These are phyloP conservation scores for Phengaris arion DNA, from an alignment of 2,888 invertebrate genomes.

Conservation along the genomic window DNA sequence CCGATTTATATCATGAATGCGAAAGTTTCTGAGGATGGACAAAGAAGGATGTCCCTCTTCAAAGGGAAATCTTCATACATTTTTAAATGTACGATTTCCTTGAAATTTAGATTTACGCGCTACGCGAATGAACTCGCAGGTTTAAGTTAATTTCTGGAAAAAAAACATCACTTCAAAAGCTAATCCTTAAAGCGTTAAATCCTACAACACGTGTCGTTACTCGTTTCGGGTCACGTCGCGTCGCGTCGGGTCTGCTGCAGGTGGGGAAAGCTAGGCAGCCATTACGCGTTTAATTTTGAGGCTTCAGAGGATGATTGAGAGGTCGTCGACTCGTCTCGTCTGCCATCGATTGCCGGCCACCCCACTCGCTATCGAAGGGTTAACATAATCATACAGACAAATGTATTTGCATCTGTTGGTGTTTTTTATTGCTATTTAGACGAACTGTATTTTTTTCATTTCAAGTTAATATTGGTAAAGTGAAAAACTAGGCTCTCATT, in stretches of 20 bases:
- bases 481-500: not conserved
- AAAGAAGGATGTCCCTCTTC: not conserved
- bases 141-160: not conserved
- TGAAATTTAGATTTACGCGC: not conserved
- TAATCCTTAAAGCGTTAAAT: not conserved
- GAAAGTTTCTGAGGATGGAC: not conserved
- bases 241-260: not conserved
- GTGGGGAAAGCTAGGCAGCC: slow-evolving; percentile 34
- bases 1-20: no score
- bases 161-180: not conserved
- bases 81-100: not conserved
- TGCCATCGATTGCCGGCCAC: slow-evolving; percentile 35
- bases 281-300: slow-evolving; percentile 42
- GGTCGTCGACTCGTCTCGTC: slow-evolving; percentile 42
- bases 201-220: not conserved
- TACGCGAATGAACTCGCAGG: not conserved
- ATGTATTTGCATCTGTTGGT: not conserved
- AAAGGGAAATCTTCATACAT: not conserved
- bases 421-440: not conserved
- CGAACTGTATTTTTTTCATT: not conserved
- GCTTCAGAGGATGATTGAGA: slow-evolving; percentile 43
- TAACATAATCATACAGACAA: slow-evolving; percentile 9
- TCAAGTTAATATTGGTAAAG: not conserved
- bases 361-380: slow-evolving; percentile 24
- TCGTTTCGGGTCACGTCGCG: not conserved